Evolutionary conservation across 2,888 invertebrate species (phyloP).

Genomic region (Lithophane leautieri): DNA sequence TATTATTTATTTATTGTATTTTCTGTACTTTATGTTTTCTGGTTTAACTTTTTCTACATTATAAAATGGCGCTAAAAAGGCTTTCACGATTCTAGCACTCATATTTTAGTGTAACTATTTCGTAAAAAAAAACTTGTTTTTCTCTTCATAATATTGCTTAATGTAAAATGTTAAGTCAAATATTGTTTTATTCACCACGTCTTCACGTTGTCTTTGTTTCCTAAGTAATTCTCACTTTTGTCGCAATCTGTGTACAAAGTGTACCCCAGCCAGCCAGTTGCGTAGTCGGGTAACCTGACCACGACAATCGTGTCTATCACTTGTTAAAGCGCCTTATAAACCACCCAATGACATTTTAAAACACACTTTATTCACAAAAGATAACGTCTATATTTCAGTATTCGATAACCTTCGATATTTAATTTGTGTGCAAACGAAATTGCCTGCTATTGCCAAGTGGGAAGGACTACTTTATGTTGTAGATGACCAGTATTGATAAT

Average conservation of each 20-base stretch:
- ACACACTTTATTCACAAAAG: constrained; percentile 57
- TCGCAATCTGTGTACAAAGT: constrained; percentile 71
- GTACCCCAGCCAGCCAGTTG: constrained; percentile 68
- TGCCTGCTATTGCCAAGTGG: constrained; percentile 47
- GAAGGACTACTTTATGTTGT: constrained; percentile 56
- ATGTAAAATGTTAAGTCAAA: constrained; percentile 31
- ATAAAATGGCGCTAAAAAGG: neutral
- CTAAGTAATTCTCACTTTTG: constrained; percentile 69
- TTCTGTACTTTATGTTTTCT: constrained; percentile 14
- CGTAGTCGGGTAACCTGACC: constrained; percentile 79
- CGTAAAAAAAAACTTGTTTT: constrained; percentile 1
- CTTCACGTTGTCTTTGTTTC: constrained; percentile 58
- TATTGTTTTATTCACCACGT: constrained; percentile 41
- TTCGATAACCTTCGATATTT: constrained; percentile 36
- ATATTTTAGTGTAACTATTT: neutral
- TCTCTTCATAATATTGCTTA: constrained; percentile 2
- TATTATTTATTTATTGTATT: constrained; percentile 17
- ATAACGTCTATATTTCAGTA: constrained; percentile 64
- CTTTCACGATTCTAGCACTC: neutral
- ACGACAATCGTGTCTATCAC: constrained; percentile 65
- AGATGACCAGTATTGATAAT: constrained; percentile 60
- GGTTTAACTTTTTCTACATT: neutral
- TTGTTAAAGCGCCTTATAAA: constrained; percentile 61
- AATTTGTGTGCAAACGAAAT: constrained; percentile 43
- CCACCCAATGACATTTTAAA: constrained; percentile 59